Evolutionary conservation across 2,888 invertebrate species (phyloP), one percentile per base, ranked within the genome.

Genomic region (Pantelozetes paolii): DNA sequence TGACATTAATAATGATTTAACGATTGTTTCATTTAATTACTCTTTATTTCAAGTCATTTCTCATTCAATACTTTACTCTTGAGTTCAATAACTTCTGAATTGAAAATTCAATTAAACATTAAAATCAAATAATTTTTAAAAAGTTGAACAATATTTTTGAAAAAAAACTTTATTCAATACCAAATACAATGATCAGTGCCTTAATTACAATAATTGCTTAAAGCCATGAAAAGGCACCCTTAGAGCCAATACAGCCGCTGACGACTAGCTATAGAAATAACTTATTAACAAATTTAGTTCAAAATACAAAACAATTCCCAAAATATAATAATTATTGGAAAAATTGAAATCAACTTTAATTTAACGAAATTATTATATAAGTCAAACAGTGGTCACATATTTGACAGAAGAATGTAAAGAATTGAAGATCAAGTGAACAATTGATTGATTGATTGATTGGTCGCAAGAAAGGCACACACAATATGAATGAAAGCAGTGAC

Each of bases 241-340:
- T 18, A 64, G 28, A 57, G 36, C 36, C 36, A 18, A 69, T 69
- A 69, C 42, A 69, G 69, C 36, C 69, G 23, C 42, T 45, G 45
- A 69, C 69, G 69, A 69, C 69, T 69, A 69, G 69, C 18, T 40
- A 28, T 69, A 20, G 11, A 20, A 26, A 54, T 54, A 8, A 36
- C 9, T 36, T 36, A 36, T 59, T 59, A 59, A 59, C 59, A 59
- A 59, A 59, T 57, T 59, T 18, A 59, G 28, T 54, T 69, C 45
- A 42, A 69, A 69, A 45, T 42, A 45, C 1, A 69, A 26, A 69
- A 69, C 26, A 69, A 23, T 45, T 69, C 69, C 69, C 42, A 45
- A 30, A 57, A 26, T 36, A 45, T 45, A 45, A 69, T 28, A 69
- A 20, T 64, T 36, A 32, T 18, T 62, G 23, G 15, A 64, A 36